Percentiles rank a stretch among this genome's conserved stretches.
These are phyloP conservation scores for Microcaecilia unicolor DNA, from an alignment of 2,797 vertebrate species.

Conservation along the genomic window DNA sequence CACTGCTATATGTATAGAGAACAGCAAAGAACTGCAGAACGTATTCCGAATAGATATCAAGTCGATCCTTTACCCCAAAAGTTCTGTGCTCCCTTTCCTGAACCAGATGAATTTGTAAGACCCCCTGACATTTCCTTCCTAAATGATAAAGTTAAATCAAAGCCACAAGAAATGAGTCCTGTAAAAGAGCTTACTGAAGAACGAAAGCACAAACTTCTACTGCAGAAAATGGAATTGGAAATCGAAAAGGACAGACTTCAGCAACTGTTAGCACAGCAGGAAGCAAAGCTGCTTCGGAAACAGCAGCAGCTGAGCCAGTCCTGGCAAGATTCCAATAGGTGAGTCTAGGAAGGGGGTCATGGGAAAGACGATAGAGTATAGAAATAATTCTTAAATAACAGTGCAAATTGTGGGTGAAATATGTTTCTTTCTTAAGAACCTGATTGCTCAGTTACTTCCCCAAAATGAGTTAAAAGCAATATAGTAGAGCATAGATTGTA, in stretches of 20 bases:
- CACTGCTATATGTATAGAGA: constrained; percentile 15
- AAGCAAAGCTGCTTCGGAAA: constrained; percentile 72
- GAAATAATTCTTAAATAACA: too few relatives aligned
- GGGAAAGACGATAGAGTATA: too few relatives aligned
- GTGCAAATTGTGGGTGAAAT: too few relatives aligned
- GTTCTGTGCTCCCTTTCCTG: neutral
- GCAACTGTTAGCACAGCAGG: constrained; percentile 73
- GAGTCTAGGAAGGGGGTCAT: too few relatives aligned
- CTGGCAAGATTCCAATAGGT: constrained; percentile 68
- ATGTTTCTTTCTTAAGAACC: too few relatives aligned
- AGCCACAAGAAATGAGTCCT: constrained; percentile 14
- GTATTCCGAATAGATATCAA: neutral
- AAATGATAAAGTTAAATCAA: neutral
- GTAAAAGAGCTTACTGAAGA: constrained; percentile 62
- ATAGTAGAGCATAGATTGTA: too few relatives aligned
- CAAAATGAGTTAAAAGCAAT: too few relatives aligned
- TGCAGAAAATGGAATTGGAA: constrained; percentile 91
- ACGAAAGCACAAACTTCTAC: constrained; percentile 69
- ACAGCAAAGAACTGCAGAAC: constrained; percentile 7
- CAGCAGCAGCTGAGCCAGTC: constrained; percentile 72
- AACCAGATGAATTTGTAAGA: constrained; percentile 17
- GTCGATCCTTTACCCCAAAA: neutral
- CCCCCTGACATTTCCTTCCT: constrained; percentile 1
- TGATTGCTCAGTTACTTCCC: too few relatives aligned
- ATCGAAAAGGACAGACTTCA: constrained; percentile 80